Base-by-base conservation (phyloP, 2,797 vertebrate species). In the Syncerus caffer region DNA sequence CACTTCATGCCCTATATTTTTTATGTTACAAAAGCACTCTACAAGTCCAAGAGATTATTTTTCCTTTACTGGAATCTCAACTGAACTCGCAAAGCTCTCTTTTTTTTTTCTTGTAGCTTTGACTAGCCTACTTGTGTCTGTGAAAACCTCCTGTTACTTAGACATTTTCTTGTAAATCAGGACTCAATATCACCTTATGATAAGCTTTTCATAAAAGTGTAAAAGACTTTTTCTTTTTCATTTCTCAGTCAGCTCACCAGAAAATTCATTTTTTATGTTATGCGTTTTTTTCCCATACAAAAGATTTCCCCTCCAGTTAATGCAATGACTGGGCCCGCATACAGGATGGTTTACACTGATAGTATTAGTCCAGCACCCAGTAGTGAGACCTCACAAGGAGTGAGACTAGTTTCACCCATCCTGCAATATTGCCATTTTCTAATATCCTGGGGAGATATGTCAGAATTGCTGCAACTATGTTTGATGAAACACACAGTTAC, bases 1-100 rank as follows among this genome's bases (percentile, higher is more conserved):
- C 76, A 95, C 50, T 93, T 42, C 19, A 31, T 97, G 97, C 51
- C 97, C 98, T 97, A 95, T 96, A 97, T 98, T 98, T 96, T 95
- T 83, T 85, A 45, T 92, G 64, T 96, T 96, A 97, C 84, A 96
- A 93, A 97, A 93, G 34, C 86, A 87, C 55, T 34, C 5, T 17
- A 27, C 51, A 62, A 93, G 55, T 91, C 94, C 60, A 84, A 96
- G 94, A 42, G 85, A 64, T 50, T 95, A 91, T 89, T 97, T 97
- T 93, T 89, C 31, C 80, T 96, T 83, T 62, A n/a, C 50, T 29
- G 34, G 71, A 93, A 76, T 95, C 89, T 93, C 71, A 84, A 16
- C 42, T 3, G 19, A 97, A 96, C 71, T 87, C 85, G 23, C 86
- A 91, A 58, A 96, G 79, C 8, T 93, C 64, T 64, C 29, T 50